phyloP scores from a whole-genome alignment of 2,888 invertebrate genomes.

The Ecliptopera silaceata region DNA sequence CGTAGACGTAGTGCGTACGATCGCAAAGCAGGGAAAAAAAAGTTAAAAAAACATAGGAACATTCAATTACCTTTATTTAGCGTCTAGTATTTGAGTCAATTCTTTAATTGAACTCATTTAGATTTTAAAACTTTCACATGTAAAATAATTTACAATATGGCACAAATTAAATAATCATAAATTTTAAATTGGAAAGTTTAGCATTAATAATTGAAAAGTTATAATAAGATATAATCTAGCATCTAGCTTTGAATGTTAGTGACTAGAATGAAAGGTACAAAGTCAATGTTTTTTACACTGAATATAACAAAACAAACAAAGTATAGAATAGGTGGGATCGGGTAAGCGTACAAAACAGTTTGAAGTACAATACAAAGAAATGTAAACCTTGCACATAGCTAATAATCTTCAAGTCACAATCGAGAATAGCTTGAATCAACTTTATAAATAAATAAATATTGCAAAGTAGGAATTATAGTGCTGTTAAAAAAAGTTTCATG shows the following conservation, averaged over 20 bases:
- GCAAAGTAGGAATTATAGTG: too few species aligned
- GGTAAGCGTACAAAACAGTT: conserved; percentile 17
- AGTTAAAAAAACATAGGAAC: background rate
- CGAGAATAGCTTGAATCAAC: background rate
- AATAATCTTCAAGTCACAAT: background rate
- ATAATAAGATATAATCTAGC: conserved; percentile 3
- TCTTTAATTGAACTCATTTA: background rate
- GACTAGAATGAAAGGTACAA: conserved; percentile 21
- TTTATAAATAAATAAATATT: too few species aligned
- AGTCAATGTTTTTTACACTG: conserved; percentile 31
- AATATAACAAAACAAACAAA: conserved; percentile 17
- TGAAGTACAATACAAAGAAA: background rate
- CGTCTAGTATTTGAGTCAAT: conserved; percentile 9
- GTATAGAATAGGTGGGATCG: conserved; percentile 24
- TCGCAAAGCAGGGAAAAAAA: conserved; percentile 24
- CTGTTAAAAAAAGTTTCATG: too few species aligned
- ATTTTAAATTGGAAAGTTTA: conserved; percentile 1
- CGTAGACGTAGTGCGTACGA: conserved; percentile 10
- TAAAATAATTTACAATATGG: background rate
- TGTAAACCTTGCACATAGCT: background rate
- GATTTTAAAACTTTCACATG: background rate
- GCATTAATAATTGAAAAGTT: conserved; percentile 5
- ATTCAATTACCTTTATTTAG: conserved; percentile 16
- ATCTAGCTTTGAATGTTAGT: conserved; percentile 19
- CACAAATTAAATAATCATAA: conserved; percentile 4